Evolutionary conservation across 2,888 invertebrate genomes (phyloP), one percentile per base, ranked within the genome.

Genomic region (Agrotis segetum): DNA sequence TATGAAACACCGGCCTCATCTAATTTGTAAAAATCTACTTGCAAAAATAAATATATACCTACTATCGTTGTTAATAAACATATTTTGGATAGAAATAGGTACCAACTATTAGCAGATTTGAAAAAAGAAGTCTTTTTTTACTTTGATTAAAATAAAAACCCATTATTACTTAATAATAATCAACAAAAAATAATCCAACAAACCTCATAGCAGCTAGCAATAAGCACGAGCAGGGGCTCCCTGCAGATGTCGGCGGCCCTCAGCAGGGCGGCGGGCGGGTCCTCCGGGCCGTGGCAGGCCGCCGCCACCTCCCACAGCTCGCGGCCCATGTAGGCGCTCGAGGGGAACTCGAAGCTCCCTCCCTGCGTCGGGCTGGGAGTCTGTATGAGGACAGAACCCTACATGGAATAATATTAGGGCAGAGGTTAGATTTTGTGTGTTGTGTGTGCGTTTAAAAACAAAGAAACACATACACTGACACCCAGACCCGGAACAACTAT

Each of bases 201-300:
- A 86, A 97, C 97, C 96, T 97, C 97, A 87, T 97, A 97, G 88
- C 97, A 97, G 72, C 97, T 97, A 17, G 97, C 97, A 55, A 98
- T 94, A 72, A 98, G 96, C 16, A 97, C 97, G 13, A 97, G 93
- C 67, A 97, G 88, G 0, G 97, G 97, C 81, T 97, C 97, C 44
- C 96, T 93, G 74, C 96, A 97, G 52, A 93, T 83, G 49, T 96
- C 95, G 1, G 97, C 97, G 7, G 97, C 97, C 17, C 96, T 96
- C 19, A 97, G 88, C 44, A 98, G 89, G 14, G 97, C 97, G 16
- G 97, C 97, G 0, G 97, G 97, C 17, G 97, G 97, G 92, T 97
- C 97, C 77, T 97, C 97, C 61, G 97, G 97, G 52, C 97, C 97
- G 87, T 97, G 97, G 82, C 97, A 97, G 49, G 97, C 96, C 19